Base-by-base conservation (phyloP, 1,140 invertebrate genomes). In the Neodiprion pinetum region DNA sequence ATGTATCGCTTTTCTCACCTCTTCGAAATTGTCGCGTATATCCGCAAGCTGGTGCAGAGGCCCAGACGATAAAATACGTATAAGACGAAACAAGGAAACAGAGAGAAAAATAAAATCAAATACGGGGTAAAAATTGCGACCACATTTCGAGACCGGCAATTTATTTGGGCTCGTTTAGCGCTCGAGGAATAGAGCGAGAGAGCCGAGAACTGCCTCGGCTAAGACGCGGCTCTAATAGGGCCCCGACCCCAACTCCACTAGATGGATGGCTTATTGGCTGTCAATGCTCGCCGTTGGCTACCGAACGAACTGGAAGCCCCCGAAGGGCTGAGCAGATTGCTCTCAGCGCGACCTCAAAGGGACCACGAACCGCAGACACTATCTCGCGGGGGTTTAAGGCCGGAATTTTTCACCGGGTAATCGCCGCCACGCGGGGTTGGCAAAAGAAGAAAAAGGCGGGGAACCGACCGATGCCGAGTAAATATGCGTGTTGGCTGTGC, bases 381-480 rank as follows among this genome's bases (percentile, higher is more conserved):
- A 9, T 61, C 11, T 12, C n/a, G 11, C 53, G 8, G 11, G 53
- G 11, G n/a, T 61, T 61, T 61, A 17, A 61, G 53, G 8, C 53
- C 3, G n/a, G 53, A 61, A 61, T 61, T 61, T 61, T 61, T 12
- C 53, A 61, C 53, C 53, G 72, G 73, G 76, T 79, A 80, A 81
- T 80, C 28, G 49, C 74, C 48, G 73, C 47, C 72, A 75, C 61
- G 73, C 61, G 66, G 14, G 49, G 28, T 1, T 40, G 28, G 28
- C 28, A 5, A 40, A 40, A 40, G 28, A 40, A 40, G 28, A 40
- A 21, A 21, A 21, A 65, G 28, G 67, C 23, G 67, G 17, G 72
- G 50, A 40, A 5, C 28, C 28, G 28, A 40, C 28, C 28, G 28
- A 40, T 40, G 28, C 2, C 28, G 28, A 40, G 28, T 40, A 40